Conservation (phyloP, 2,888 invertebrate species). For the Melinopterus prodromus region DNA sequence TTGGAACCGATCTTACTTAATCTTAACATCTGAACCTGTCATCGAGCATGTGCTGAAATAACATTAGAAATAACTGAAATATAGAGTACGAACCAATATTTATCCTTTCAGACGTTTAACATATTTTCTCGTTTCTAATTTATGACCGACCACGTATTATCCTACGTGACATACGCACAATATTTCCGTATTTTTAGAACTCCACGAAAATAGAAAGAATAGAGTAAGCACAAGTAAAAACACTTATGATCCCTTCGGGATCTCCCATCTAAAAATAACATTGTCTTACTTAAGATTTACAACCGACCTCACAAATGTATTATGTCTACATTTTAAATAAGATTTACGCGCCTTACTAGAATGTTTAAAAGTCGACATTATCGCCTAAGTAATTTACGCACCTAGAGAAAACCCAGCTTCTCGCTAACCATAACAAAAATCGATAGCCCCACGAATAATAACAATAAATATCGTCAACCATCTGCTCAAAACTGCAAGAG, state of each 20-base stretch:
- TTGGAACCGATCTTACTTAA: too few species aligned
- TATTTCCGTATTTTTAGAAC: not conserved
- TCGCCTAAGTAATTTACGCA: not conserved
- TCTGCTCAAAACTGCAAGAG: constrained; percentile 48
- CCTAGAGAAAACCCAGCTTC: not conserved
- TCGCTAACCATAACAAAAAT: constrained; percentile 16
- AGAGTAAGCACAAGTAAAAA: not conserved
- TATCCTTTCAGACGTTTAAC: not conserved
- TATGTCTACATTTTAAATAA: constrained; percentile 4
- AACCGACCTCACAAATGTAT: not conserved
- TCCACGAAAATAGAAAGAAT: not conserved
- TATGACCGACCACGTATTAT: not conserved
- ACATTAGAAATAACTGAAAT: not conserved
- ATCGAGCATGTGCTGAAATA: too few species aligned
- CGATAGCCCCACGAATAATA: constrained; percentile 41
- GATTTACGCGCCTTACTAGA: not conserved
- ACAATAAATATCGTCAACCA: constrained; percentile 47
- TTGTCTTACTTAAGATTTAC: not conserved
- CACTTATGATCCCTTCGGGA: not conserved
- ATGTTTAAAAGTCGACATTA: constrained; percentile 4
- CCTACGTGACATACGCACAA: not conserved
- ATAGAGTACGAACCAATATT: not conserved
- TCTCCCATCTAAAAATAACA: not conserved
- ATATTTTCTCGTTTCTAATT: not conserved
- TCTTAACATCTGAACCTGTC: too few species aligned